A percentile compares a stretch with the other conserved stretches of the same genome.
phyloP scores from a whole-genome alignment of 2,888 invertebrate species.

The Shargacucullia verbasci region DNA sequence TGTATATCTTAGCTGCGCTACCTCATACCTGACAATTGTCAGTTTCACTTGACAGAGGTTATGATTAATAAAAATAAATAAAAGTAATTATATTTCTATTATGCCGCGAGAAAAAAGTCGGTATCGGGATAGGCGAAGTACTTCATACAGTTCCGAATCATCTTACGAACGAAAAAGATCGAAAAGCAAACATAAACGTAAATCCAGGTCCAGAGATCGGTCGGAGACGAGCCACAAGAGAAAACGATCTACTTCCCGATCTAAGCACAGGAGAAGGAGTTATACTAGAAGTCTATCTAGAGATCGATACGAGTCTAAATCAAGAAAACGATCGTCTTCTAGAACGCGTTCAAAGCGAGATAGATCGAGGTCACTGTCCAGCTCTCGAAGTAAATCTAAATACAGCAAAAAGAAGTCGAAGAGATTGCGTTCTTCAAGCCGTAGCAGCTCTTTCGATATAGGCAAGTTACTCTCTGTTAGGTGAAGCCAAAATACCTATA shows the following conservation, averaged over 20 bases:
- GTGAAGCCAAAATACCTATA: too few relatives aligned
- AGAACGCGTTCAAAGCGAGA: constrained; percentile 74
- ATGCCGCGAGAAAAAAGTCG: constrained; percentile 85
- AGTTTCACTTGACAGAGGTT: constrained; percentile 2
- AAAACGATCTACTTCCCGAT: constrained; percentile 76
- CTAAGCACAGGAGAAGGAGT: constrained; percentile 75
- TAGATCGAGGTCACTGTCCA: constrained; percentile 75
- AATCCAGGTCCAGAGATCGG: constrained; percentile 79
- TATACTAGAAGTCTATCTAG: constrained; percentile 81
- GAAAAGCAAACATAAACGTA: constrained; percentile 79
- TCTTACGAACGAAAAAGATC: constrained; percentile 81
- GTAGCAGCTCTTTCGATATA: constrained; percentile 80
- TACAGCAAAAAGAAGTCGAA: constrained; percentile 75
- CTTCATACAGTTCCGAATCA: constrained; percentile 81
- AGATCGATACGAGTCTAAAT: constrained; percentile 79
- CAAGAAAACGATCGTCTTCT: constrained; percentile 75
- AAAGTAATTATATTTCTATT: constrained; percentile 10
- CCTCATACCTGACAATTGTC: too few relatives aligned
- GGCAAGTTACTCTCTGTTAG: constrained; percentile 64
- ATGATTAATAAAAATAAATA: constrained; percentile 21
- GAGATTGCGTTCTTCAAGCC: constrained; percentile 74
- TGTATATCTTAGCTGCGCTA: too few relatives aligned
- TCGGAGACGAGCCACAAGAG: constrained; percentile 76
- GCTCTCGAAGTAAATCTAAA: constrained; percentile 74
- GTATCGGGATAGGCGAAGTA: constrained; percentile 80